Percentiles rank a stretch among this genome's conserved stretches.
phyloP scores from a whole-genome alignment of 2,113 vertebrate species.

The Carlito syrichta region DNA sequence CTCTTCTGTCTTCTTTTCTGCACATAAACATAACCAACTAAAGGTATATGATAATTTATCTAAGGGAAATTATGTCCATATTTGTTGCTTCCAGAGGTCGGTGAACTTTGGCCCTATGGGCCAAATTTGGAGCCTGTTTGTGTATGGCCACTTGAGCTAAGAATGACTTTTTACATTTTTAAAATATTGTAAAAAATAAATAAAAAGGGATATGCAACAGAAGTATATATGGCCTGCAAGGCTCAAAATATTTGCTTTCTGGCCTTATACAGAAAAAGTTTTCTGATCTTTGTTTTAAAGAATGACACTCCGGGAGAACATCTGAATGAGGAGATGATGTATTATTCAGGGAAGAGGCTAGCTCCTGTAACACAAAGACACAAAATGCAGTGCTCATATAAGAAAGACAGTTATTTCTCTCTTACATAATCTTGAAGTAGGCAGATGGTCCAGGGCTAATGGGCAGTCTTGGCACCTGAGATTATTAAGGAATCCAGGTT shows the following conservation, averaged over 20 bases:
- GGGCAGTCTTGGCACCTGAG: background rate
- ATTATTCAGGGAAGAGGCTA: background rate
- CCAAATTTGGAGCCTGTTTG: background rate
- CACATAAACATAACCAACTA: background rate
- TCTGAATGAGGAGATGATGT: background rate
- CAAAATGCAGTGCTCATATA: background rate
- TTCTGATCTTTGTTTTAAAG: constrained; percentile 6
- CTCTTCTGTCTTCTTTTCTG: background rate
- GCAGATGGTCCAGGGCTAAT: background rate
- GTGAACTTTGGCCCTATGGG: background rate
- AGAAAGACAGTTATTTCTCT: background rate
- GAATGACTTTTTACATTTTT: background rate
- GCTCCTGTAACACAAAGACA: background rate
- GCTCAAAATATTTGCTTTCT: background rate
- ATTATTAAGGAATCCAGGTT: background rate
- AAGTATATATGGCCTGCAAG: background rate
- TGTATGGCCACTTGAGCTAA: background rate
- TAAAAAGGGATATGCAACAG: background rate
- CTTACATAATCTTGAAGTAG: background rate
- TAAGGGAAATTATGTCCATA: background rate
- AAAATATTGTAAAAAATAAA: background rate
- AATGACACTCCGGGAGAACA: background rate
- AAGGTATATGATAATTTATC: background rate
- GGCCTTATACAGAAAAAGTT: background rate
- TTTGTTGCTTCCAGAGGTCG: background rate